phyloP scores from a whole-genome alignment of 1,140 invertebrate species.

The Carcinoscorpius rotundicauda region DNA sequence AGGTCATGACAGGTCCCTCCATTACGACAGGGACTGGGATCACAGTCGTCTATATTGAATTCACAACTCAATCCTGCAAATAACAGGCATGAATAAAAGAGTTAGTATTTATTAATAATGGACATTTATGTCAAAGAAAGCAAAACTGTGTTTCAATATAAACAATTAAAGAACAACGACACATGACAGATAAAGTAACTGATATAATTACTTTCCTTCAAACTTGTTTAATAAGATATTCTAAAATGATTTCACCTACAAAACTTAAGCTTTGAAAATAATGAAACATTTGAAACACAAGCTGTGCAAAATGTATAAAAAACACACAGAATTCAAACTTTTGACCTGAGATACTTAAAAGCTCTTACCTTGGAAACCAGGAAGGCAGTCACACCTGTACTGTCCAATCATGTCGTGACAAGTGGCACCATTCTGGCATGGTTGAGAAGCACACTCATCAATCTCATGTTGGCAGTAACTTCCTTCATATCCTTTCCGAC shows the following conservation, averaged over 20 bases:
- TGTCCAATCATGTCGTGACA: slow-evolving; percentile 83
- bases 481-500: slow-evolving; percentile 72
- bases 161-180: no score
- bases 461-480: slow-evolving; percentile 82
- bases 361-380: slow-evolving; percentile 80
- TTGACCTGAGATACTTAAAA: background rate
- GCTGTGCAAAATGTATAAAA: no score
- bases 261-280: no score
- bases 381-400: slow-evolving; percentile 78
- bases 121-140: no score
- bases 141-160: no score
- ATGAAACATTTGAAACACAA: no score
- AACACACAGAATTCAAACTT: no score
- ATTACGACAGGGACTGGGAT: slow-evolving; percentile 72
- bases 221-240: no score
- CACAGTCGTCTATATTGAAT: slow-evolving; percentile 74
- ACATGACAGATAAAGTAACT: no score
- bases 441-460: slow-evolving; percentile 75
- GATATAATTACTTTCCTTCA: no score
- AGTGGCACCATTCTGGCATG: slow-evolving; percentile 49
- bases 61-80: slow-evolving; percentile 72
- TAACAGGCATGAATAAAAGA: slow-evolving; percentile 29
- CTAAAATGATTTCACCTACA: no score
- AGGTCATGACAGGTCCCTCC: slow-evolving; percentile 86
- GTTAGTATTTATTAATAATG: background rate